Percentiles rank a stretch among this genome's conserved stretches.
Evolutionary conservation across 2,888 invertebrate genomes (phyloP).

Genomic region (Chymomyza procnemis): DNA sequence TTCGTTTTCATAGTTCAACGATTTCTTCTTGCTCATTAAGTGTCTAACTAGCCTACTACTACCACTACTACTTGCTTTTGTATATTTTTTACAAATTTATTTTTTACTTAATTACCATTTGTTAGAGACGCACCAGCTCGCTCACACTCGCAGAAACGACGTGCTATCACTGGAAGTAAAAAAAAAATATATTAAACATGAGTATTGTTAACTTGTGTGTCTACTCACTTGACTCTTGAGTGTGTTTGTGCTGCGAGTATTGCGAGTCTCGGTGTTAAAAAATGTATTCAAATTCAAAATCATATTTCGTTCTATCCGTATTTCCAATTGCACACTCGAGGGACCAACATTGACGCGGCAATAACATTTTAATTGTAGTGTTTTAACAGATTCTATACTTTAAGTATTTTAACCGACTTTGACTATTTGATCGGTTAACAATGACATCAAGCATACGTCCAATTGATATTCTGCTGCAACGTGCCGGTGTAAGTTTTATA

Average conservation of each 20-base stretch:
- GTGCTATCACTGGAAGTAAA: constrained; percentile 66
- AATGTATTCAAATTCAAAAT: constrained; percentile 68
- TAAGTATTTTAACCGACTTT: not conserved
- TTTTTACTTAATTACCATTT: constrained; percentile 29
- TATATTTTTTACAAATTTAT: constrained; percentile 23
- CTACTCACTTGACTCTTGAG: constrained; percentile 1
- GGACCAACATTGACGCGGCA: constrained; percentile 46
- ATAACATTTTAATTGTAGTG: not conserved
- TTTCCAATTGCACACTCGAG: constrained; percentile 66
- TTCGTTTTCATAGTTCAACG: constrained; percentile 31
- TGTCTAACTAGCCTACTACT: constrained; percentile 25
- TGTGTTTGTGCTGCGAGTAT: not conserved
- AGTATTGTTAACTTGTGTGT: constrained; percentile 1
- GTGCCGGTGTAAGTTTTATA: constrained; percentile 72
- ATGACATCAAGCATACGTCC: constrained; percentile 75
- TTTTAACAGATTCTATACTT: not conserved
- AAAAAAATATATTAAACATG: not conserved
- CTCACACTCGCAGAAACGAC: not conserved
- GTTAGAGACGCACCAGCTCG: constrained; percentile 12
- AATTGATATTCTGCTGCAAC: constrained; percentile 76
- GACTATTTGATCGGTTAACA: constrained; percentile 2
- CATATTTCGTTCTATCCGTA: constrained; percentile 59
- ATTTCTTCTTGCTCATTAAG: constrained; percentile 28
- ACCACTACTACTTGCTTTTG: constrained; percentile 38
- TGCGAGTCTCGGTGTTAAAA: constrained; percentile 44